Conservation (phyloP, 2,113 vertebrate species). For the Bubo blakistoni region DNA sequence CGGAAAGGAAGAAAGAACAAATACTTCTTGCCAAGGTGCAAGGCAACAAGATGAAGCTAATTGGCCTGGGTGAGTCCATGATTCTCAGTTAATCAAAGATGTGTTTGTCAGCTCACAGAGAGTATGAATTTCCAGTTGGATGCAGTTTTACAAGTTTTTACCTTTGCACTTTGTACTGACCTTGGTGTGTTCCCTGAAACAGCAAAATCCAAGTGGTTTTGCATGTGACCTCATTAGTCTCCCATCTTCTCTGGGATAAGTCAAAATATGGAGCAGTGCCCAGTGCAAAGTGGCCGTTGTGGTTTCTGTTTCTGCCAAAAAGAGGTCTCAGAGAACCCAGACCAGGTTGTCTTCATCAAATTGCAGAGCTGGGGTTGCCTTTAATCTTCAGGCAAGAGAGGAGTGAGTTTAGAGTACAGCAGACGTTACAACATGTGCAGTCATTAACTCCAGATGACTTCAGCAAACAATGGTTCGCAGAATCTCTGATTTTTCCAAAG, state of each 20-base stretch:
- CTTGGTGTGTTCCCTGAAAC: not conserved
- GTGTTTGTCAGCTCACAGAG: not conserved
- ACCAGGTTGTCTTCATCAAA: conserved; percentile 58
- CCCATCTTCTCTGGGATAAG: conserved; percentile 15
- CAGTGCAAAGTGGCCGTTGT: conserved; percentile 45
- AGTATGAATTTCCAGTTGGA: not conserved
- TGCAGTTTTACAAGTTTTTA: not conserved
- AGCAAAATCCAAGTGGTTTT: not conserved
- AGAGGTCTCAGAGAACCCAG: conserved; percentile 17
- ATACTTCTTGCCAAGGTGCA: not conserved
- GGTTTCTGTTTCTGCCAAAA: conserved; percentile 68
- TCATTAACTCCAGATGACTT: not conserved
- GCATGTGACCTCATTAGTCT: not conserved
- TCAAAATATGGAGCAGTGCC: conserved; percentile 68
- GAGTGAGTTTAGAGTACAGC: not conserved
- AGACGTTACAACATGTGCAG: not conserved
- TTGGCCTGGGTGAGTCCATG: not conserved
- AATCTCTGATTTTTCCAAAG: not conserved
- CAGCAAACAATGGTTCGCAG: not conserved
- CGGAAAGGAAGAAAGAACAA: not conserved
- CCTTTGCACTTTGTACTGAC: not conserved
- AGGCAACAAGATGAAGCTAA: not conserved
- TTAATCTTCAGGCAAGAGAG: conserved; percentile 3
- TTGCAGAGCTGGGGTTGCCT: not conserved
- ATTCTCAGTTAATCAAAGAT: not conserved